These are phyloP conservation scores for Phaethornis superciliosus DNA, from an alignment of 2,113 vertebrate species.

Conservation along the genomic window DNA sequence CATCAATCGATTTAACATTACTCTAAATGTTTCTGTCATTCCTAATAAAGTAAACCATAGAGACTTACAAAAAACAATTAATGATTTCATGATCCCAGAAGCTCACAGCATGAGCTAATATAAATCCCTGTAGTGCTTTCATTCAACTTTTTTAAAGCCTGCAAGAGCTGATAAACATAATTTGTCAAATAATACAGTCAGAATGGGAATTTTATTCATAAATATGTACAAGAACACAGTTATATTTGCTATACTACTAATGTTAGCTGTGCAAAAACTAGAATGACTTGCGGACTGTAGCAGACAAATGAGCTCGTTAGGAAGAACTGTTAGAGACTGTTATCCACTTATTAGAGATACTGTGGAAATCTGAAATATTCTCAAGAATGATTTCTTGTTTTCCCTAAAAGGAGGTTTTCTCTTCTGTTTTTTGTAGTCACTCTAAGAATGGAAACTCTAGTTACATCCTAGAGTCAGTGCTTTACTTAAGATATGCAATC, in stretches of 20 bases:
- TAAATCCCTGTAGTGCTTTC: background rate
- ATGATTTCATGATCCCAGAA: conserved; percentile 8
- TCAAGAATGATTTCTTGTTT: background rate
- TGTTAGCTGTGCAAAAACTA: background rate
- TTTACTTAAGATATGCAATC: background rate
- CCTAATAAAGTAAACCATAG: conserved; percentile 15
- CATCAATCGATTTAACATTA: background rate
- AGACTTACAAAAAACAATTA: background rate
- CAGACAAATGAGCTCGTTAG: background rate
- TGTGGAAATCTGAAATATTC: background rate
- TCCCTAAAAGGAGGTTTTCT: background rate
- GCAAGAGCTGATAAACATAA: background rate
- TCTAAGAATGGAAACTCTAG: background rate
- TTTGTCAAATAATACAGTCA: background rate
- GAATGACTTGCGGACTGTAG: background rate
- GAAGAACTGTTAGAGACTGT: background rate
- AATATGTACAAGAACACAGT: background rate
- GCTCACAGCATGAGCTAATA: background rate
- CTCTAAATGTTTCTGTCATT: background rate
- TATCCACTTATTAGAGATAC: background rate
- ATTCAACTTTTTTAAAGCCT: background rate
- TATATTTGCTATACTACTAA: background rate
- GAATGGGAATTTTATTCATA: background rate
- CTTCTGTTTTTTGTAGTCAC: background rate
- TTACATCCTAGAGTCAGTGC: background rate